Evolutionary conservation across 2,113 vertebrate genomes (phyloP).

Genomic region (Leptobrachium leishanense): DNA sequence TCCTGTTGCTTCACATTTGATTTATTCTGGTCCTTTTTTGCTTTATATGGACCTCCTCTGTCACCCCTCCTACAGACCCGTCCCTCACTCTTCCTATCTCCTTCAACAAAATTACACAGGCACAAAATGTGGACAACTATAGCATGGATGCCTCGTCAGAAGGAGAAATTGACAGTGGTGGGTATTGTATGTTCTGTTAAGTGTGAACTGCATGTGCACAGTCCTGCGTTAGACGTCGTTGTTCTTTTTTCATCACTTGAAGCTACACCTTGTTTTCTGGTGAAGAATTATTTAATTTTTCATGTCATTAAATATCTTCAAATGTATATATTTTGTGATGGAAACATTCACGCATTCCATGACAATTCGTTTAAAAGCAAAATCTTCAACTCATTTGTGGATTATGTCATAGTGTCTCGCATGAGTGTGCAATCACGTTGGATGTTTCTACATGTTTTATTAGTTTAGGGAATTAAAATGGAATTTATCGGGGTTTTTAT

Average conservation of each 20-base stretch:
- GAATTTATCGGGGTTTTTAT: too few species aligned
- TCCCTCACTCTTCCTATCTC: conserved; percentile 84
- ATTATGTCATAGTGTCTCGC: too few species aligned
- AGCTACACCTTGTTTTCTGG: neutral
- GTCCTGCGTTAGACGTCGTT: neutral
- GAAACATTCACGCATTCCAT: too few species aligned
- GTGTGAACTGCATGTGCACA: conserved; percentile 17
- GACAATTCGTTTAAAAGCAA: too few species aligned
- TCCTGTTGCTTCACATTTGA: conserved; percentile 62
- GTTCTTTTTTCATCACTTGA: neutral
- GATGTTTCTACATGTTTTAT: too few species aligned
- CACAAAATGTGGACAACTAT: conserved; percentile 81
- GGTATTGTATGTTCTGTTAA: conserved; percentile 59
- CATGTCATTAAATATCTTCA: too few species aligned
- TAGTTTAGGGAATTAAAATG: too few species aligned
- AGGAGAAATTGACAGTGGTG: conserved; percentile 86
- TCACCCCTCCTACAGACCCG: conserved; percentile 74
- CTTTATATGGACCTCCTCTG: conserved; percentile 63
- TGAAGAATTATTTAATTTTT: too few species aligned
- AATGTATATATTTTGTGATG: too few species aligned
- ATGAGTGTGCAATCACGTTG: too few species aligned
- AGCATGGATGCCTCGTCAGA: conserved; percentile 78
- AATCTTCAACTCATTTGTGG: too few species aligned
- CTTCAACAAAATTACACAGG: conserved; percentile 89
- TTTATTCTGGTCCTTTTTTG: conserved; percentile 59